Evolutionary conservation across 2,113 vertebrate species (phyloP), one percentile per base, ranked within the genome.

Genomic region (Boulengeromyrus knoepffleri): DNA sequence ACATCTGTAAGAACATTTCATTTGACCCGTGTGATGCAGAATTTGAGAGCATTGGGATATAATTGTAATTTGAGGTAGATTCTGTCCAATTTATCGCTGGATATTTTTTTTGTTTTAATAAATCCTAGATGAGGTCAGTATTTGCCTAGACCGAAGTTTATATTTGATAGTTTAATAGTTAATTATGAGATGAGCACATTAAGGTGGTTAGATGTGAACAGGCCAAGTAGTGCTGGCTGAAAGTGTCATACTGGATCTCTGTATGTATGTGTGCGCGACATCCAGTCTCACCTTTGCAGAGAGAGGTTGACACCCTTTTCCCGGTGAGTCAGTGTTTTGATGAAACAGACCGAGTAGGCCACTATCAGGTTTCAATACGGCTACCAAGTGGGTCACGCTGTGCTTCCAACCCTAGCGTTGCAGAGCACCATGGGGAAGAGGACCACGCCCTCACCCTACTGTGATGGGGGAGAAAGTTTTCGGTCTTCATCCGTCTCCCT

Each of bases 241-340:
- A 85, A n/a, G 83, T 53, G 49, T 27, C n/a, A 31, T 31, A 13
- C 62, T 3, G 62, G 9, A 66, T 27, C n/a, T 27, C 47, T 17
- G 1, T 88, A 45, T 66, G 56, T 27, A 47, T 24, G 4, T n/a
- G 53, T 42, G 53, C 3, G 15, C 52, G 42, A 24, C 62, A 27
- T 74, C 62, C 42, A 74, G 46, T 47, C 70, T 85, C 50, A 17
- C 36, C 49, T 42, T 39, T n/a, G 4, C 84, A 87, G 86, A 46
- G 45, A 50, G 21, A 21, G 8, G 27, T 24, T 49, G n/a, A 90
- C 74, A 58, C 89, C 91, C 87, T 90, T 62, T 85, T 92, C 88
- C 86, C 90, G 27, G 85, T 94, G 93, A 91, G 91, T 93, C 90
- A 93, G 83, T 92, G 89, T 93, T 93, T 31, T 46, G 74, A 91